Base-by-base conservation (phyloP, 1,140 invertebrate genomes). In the Amyelois transitella region DNA sequence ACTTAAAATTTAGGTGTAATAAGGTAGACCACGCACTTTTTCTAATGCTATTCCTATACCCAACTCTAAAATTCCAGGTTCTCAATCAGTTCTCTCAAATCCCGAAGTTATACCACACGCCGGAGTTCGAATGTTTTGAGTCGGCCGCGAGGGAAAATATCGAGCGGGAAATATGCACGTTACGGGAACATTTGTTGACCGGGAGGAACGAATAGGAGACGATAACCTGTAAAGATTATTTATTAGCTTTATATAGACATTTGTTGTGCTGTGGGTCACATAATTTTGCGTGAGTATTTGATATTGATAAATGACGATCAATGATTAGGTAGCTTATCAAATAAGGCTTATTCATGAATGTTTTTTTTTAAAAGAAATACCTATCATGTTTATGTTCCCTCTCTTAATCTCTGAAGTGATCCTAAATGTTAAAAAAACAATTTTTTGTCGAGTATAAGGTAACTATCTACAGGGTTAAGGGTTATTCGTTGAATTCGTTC, bases 71-170 rank as follows among this genome's bases (percentile, higher is more conserved):
- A 43, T 51, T 51, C 12, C 66, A 87, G 84, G 69, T 87, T 7
- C 60, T 87, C 10, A 79, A 84, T 59, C 84, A 86, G 59, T 77
- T 87, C 50, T 62, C 66, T 0, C 72, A 84, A 59, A 83, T 84
- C 12, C 84, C 84, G 10, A 83, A 86, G 62, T 58, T 87, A 19
- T 87, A 72, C 58, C 77, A 86, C 63, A 77, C 82, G 1, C 57
- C 70, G 0, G 84, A 87, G 62, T 86, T 87, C 43, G 72, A 73
- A 24, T 65, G 74, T 45, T 77, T 87, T 28, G 84, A 87, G 55
- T 60, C 66, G 0, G 67, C 69, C 0, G 82, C 84, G 1, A 55
- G 84, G 0, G 82, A 86, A 52, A 87, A 87, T 53, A 82, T 87
- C 28, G 75, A 82, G 14, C 60, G 82, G 0, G 84, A 87, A 56